A percentile compares a stretch with the other conserved stretches of the same genome.
These are phyloP conservation scores for Hanleya hanleyi DNA, from an alignment of 2,888 invertebrate species.

Conservation along the genomic window DNA sequence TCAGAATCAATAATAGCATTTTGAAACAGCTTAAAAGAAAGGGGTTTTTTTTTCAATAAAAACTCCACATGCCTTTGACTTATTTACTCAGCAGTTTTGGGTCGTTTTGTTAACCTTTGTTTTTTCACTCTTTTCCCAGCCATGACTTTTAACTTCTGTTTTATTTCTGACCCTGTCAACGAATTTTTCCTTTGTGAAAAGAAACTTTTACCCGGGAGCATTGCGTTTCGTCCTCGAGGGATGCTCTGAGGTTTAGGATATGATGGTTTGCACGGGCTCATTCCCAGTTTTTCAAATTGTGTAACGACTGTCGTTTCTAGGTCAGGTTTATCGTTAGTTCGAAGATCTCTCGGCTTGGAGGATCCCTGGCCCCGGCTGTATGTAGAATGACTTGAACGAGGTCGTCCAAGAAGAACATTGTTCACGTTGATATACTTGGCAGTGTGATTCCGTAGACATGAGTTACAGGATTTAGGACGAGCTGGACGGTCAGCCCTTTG, in stretches of 20 bases:
- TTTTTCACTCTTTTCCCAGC: no score
- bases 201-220: conserved; percentile 57
- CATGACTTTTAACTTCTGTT: no score
- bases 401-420: conserved; percentile 51
- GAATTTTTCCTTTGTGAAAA: conserved; percentile 59
- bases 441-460: conserved; percentile 51
- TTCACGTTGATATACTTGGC: conserved; percentile 61
- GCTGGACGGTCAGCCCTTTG: conserved; percentile 38
- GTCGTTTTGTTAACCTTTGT: no score
- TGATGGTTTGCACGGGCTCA: conserved; percentile 43
- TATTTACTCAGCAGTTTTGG: no score
- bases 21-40: no score
- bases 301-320: conserved; percentile 39
- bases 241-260: conserved; percentile 41
- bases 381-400: conserved; percentile 52
- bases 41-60: no score
- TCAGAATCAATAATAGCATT: no score
- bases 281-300: conserved; percentile 57
- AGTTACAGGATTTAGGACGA: conserved; percentile 48
- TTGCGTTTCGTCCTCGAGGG: conserved; percentile 49
- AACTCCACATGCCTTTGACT: no score
- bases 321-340: conserved; percentile 44
- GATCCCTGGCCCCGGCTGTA: conserved; percentile 51
- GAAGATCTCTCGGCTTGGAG: conserved; percentile 45
- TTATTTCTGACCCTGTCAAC: conserved; percentile 46